These are phyloP conservation scores for Oceanites oceanicus DNA, from an alignment of 2,113 vertebrate genomes.

Conservation along the genomic window DNA sequence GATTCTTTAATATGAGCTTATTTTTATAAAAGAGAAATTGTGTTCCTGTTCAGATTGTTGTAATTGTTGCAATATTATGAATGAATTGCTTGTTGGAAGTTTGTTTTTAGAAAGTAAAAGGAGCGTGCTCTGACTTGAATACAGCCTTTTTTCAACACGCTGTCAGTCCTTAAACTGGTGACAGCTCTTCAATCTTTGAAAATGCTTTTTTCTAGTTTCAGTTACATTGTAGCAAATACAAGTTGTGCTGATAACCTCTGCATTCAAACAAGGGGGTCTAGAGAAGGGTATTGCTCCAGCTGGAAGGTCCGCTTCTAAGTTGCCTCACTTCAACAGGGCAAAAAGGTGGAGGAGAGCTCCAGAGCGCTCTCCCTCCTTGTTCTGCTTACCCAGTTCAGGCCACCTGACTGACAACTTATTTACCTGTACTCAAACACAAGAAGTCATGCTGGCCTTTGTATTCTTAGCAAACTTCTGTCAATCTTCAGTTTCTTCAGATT, in stretches of 20 bases:
- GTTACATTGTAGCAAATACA: neutral
- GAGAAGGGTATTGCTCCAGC: neutral
- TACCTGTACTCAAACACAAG: neutral
- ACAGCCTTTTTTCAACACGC: neutral
- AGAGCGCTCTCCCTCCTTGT: neutral
- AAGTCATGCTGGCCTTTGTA: neutral
- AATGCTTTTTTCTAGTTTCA: neutral
- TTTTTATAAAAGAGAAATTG: neutral
- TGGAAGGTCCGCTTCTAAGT: neutral
- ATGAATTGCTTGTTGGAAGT: neutral
- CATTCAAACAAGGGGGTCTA: neutral
- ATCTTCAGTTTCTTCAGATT: neutral
- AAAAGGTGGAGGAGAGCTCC: neutral
- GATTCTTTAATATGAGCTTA: neutral
- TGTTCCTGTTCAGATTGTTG: neutral
- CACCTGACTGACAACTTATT: accelerated
- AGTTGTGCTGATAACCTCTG: neutral
- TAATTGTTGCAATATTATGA: neutral
- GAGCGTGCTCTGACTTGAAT: neutral
- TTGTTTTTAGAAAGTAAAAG: neutral
- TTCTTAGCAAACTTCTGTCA: neutral
- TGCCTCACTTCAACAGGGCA: neutral
- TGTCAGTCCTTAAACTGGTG: neutral
- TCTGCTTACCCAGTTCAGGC: neutral
- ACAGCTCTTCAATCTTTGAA: neutral